Evolutionary conservation across 2,797 vertebrate species (phyloP).

Genomic region (Paramormyrops hopkinsi): DNA sequence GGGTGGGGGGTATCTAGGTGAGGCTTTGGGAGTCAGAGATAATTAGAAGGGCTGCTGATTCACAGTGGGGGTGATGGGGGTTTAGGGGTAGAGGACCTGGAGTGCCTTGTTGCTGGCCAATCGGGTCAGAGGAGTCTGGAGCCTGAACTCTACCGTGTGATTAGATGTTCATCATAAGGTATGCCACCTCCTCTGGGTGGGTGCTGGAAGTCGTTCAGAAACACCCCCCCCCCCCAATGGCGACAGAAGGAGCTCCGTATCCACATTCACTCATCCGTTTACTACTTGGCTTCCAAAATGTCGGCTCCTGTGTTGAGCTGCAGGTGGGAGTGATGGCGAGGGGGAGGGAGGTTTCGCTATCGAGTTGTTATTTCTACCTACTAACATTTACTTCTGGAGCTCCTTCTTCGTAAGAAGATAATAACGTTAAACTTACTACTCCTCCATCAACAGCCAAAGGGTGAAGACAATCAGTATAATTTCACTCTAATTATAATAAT

Average conservation of each 20-base stretch:
- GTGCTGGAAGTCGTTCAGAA: neutral
- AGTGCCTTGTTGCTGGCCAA: constrained; percentile 3
- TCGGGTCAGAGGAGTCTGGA: neutral
- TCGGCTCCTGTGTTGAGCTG: neutral
- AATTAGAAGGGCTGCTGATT: constrained; percentile 17
- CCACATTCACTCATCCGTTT: neutral
- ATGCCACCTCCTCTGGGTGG: neutral
- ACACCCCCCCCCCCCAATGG: neutral
- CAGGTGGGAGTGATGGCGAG: neutral
- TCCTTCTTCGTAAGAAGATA: neutral
- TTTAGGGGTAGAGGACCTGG: neutral
- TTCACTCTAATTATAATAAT: neutral
- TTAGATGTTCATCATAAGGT: neutral
- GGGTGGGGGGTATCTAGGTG: neutral
- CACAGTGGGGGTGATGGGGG: neutral
- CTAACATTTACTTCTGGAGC: neutral
- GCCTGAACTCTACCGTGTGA: neutral
- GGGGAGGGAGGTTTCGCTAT: neutral
- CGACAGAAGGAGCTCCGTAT: neutral
- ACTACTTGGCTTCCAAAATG: neutral
- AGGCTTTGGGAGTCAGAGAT: constrained; percentile 10
- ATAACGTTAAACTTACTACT: no score
- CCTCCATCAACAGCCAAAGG: constrained; percentile 22
- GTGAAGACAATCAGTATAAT: constrained; percentile 21
- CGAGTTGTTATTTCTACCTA: neutral